phyloP scores from a whole-genome alignment of 2,888 invertebrate species.

The Cactoblastis cactorum region DNA sequence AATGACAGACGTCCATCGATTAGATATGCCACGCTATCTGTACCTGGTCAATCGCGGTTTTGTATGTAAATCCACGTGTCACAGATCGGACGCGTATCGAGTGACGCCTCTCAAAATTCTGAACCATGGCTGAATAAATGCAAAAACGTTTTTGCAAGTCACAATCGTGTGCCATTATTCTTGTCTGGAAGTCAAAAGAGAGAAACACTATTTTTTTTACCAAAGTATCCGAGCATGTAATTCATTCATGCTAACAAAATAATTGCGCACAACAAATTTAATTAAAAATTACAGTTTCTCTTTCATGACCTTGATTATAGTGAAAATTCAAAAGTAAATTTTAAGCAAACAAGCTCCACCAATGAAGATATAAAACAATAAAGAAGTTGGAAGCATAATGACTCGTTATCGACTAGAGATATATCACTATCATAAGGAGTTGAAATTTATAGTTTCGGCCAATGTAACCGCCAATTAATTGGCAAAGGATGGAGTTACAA shows the following conservation, averaged over 20 bases:
- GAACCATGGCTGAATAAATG: slow-evolving; percentile 35
- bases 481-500: slow-evolving; percentile 50
- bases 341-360: neutral
- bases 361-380: slow-evolving; percentile 7
- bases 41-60: slow-evolving; percentile 58
- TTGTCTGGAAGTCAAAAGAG: slow-evolving; percentile 1
- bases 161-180: slow-evolving; percentile 21
- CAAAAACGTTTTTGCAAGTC: slow-evolving; percentile 37
- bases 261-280: too few species aligned
- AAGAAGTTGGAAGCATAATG: slow-evolving; percentile 22
- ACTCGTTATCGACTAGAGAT: slow-evolving; percentile 37
- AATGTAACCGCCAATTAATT: slow-evolving; percentile 56
- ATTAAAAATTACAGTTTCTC: too few species aligned
- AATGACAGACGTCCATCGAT: slow-evolving; percentile 65
- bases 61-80: slow-evolving; percentile 70
- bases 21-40: slow-evolving; percentile 69
- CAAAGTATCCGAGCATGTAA: too few species aligned
- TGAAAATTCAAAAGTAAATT: neutral
- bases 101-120: slow-evolving; percentile 50
- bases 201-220: neutral
- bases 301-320: neutral
- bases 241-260: too few species aligned
- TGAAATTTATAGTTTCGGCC: slow-evolving; percentile 52
- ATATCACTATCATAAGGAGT: slow-evolving; percentile 34
- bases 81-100: slow-evolving; percentile 34